A percentile compares a stretch with the other conserved stretches of the same genome.
Evolutionary conservation across 1,140 invertebrate genomes (phyloP).

Genomic region (Diploscapter pachys): DNA sequence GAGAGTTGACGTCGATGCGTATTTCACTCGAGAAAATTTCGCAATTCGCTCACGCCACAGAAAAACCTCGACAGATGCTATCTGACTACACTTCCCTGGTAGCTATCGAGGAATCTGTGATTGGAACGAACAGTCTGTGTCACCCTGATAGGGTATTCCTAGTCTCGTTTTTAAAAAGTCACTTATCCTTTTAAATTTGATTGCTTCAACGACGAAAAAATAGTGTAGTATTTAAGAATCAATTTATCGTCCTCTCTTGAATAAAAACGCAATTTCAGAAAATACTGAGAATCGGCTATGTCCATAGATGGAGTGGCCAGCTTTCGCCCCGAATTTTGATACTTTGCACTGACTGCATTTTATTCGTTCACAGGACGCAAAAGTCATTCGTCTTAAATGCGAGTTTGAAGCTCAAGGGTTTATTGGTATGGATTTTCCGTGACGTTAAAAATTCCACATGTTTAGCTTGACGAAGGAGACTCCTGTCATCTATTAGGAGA

Average conservation of each 20-base stretch:
- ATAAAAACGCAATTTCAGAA: conserved; percentile 18
- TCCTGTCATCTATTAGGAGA: conserved; percentile 17
- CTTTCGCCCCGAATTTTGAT: conserved; percentile 14
- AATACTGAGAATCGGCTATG: conserved; percentile 17
- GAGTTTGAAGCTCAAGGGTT: conserved; percentile 23
- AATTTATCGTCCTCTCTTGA: conserved; percentile 3
- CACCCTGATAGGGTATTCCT: conserved; percentile 26
- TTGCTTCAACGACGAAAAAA: neutral
- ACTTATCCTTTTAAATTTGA: too few species aligned
- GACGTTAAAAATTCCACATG: neutral
- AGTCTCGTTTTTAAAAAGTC: too few species aligned
- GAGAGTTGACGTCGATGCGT: conserved; percentile 14
- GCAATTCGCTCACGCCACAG: conserved; percentile 23
- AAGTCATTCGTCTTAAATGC: conserved; percentile 25
- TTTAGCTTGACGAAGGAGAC: conserved; percentile 33
- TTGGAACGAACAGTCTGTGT: conserved; percentile 8
- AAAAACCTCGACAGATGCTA: conserved; percentile 9
- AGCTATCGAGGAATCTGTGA: conserved; percentile 22
- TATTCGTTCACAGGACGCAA: conserved; percentile 21
- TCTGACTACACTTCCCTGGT: conserved; percentile 23
- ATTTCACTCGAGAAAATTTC: conserved; percentile 32
- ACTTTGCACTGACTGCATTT: conserved; percentile 22
- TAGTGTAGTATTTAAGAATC: neutral
- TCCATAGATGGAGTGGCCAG: conserved; percentile 14
- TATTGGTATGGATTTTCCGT: conserved; percentile 17